These are phyloP conservation scores for Formica selysi DNA, from an alignment of 1,140 invertebrate species.

Conservation along the genomic window DNA sequence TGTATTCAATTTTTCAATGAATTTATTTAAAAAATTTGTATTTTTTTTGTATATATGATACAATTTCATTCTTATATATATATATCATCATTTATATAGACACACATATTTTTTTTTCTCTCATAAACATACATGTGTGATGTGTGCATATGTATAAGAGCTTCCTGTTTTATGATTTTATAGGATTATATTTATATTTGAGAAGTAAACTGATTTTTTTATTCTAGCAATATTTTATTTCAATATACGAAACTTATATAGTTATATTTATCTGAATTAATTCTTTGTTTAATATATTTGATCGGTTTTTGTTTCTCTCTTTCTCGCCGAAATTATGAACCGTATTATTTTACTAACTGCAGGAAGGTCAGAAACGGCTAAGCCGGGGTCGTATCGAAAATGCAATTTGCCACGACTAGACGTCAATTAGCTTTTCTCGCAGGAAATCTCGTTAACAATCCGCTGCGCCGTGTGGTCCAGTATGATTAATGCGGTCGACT, in stretches of 20 bases:
- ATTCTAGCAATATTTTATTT: neutral
- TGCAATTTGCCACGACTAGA: slow-evolving; percentile 65
- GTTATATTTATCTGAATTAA: slow-evolving; percentile 1
- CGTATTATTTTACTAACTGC: slow-evolving; percentile 17
- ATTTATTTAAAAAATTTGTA: neutral
- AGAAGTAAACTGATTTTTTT: neutral
- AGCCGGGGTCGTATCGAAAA: slow-evolving; percentile 62
- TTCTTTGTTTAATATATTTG: neutral
- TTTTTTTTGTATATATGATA: slow-evolving; percentile 10
- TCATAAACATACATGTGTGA: neutral
- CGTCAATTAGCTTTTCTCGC: slow-evolving; percentile 61
- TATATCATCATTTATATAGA: no score
- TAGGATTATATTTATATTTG: neutral
- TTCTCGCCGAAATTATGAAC: slow-evolving; percentile 14
- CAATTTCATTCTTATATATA: neutral
- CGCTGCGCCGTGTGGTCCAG: slow-evolving; percentile 31
- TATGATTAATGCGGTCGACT: slow-evolving; percentile 64
- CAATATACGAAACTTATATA: neutral
- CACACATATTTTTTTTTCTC: neutral
- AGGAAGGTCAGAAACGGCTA: slow-evolving; percentile 37
- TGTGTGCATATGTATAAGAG: neutral
- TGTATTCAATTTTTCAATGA: neutral
- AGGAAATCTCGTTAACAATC: slow-evolving; percentile 66
- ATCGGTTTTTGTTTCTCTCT: neutral
- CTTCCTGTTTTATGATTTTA: neutral